phyloP scores from a whole-genome alignment of 1,140 invertebrate species.

The Microplitis demolitor region DNA sequence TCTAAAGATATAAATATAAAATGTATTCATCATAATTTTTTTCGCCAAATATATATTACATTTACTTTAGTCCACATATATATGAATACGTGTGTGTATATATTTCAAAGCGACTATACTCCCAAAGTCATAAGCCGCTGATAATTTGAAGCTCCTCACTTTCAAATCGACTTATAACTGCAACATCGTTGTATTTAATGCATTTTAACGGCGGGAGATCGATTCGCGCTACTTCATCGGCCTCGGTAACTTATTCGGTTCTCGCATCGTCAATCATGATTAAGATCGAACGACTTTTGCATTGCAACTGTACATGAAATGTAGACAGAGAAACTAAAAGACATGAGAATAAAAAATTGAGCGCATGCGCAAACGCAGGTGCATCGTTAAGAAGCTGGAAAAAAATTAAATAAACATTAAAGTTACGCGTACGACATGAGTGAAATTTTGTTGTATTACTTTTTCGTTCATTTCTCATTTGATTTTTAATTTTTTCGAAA shows the following conservation, averaged over 20 bases:
- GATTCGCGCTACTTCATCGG: slow-evolving; percentile 3
- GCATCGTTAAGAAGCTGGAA: slow-evolving; percentile 1
- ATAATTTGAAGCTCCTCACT: slow-evolving; percentile 5
- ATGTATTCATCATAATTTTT: no score
- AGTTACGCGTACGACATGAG: background rate
- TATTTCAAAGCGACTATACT: no score
- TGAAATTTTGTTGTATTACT: slow-evolving; percentile 4
- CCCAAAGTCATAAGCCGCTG: no score
- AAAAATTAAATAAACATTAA: slow-evolving; percentile 5
- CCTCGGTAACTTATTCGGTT: slow-evolving; percentile 5
- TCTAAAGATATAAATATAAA: no score
- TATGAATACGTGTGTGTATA: no score
- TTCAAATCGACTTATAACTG: slow-evolving; percentile 2
- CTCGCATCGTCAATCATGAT: slow-evolving; percentile 13
- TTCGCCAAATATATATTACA: no score
- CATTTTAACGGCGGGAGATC: slow-evolving; percentile 12
- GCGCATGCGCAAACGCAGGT: background rate
- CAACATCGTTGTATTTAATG: slow-evolving; percentile 7
- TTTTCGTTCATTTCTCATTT: no score
- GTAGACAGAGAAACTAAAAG: background rate
- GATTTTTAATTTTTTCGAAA: no score
- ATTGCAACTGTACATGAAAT: background rate
- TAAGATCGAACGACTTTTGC: slow-evolving; percentile 5
- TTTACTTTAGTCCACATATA: no score
- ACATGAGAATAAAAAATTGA: background rate